These are phyloP conservation scores for Alligator mississippiensis DNA, from an alignment of 2,113 vertebrate genomes.

Conservation along the genomic window DNA sequence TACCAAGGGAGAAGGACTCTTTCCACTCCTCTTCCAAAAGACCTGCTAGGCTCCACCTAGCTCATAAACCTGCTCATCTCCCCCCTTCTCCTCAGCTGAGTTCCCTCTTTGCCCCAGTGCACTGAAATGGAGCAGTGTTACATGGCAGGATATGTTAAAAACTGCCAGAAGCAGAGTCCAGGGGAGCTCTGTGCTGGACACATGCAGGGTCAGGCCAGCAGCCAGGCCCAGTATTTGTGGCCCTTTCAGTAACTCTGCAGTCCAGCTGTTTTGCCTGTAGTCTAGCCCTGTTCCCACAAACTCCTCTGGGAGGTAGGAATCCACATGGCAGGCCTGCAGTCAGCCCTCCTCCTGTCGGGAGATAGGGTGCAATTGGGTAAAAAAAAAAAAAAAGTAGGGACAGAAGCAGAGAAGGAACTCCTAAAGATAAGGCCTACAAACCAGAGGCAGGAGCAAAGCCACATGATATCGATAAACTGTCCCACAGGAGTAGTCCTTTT, in stretches of 20 bases:
- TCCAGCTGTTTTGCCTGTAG: neutral
- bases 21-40: neutral
- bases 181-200: neutral
- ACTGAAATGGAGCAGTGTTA: neutral
- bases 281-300: neutral
- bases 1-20: neutral
- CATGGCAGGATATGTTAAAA: neutral
- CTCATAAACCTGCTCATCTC: neutral
- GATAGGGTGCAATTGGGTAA: neutral
- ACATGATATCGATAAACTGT: neutral
- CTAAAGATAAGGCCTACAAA: neutral
- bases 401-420: neutral
- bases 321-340: neutral
- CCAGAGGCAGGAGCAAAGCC: neutral
- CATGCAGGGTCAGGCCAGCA: neutral
- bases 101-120: neutral
- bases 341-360: neutral
- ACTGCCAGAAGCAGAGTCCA: neutral
- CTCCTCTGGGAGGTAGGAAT: neutral
- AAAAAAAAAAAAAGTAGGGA: neutral
- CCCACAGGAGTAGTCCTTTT: accelerated
- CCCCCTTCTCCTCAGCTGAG: neutral
- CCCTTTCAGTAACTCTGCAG: neutral
- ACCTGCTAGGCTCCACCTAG: neutral
- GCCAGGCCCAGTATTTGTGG: neutral